phyloP scores from a whole-genome alignment of 2,113 vertebrate species.

The Oceanodroma tethys region DNA sequence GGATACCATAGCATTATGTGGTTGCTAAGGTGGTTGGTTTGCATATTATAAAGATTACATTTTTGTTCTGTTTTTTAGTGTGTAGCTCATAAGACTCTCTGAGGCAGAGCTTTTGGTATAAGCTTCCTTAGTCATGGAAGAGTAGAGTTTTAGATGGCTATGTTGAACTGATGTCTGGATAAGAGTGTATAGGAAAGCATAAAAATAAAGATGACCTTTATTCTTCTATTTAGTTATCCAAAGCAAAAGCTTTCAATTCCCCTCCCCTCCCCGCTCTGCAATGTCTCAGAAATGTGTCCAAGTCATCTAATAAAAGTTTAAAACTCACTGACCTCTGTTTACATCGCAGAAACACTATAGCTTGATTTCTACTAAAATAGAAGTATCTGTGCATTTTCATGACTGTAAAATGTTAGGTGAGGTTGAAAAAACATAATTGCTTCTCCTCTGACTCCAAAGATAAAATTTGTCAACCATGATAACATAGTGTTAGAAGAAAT shows the following conservation, averaged over 20 bases:
- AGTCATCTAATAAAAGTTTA: background rate
- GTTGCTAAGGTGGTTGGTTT: background rate
- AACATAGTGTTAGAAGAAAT: background rate
- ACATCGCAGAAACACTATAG: background rate
- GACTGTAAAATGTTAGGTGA: background rate
- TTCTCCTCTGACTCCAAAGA: background rate
- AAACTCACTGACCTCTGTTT: background rate
- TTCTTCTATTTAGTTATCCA: background rate
- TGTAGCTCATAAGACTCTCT: background rate
- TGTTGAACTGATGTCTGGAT: background rate
- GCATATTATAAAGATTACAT: background rate
- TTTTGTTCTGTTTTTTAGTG: background rate
- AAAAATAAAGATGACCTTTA: background rate
- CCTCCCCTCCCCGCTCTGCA: background rate
- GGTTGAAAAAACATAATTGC: background rate
- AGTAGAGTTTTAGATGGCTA: background rate
- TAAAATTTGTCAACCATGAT: background rate
- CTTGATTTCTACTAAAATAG: background rate
- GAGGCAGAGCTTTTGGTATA: background rate
- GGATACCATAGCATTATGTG: background rate
- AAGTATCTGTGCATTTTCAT: background rate
- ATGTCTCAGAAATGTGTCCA: background rate
- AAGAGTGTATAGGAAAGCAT: background rate
- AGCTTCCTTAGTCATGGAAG: background rate
- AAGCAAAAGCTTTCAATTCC: background rate